Evolutionary conservation across 1,140 invertebrate genomes (phyloP).

Genomic region (Hestina assimilis): DNA sequence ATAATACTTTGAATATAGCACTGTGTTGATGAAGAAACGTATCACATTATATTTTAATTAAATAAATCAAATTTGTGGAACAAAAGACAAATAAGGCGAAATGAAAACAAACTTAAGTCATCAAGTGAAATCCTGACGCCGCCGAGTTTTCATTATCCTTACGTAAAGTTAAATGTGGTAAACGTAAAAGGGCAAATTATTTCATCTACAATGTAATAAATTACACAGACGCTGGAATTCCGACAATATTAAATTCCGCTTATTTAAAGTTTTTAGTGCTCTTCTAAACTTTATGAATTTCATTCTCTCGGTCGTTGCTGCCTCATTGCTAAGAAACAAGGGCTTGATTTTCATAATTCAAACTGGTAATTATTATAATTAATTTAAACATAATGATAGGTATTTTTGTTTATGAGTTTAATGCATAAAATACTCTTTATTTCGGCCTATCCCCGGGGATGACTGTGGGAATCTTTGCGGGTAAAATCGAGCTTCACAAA

Average conservation of each 20-base stretch:
- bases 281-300: conserved; percentile 10
- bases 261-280: conserved; percentile 24
- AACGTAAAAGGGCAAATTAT: conserved; percentile 23
- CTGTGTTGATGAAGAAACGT: not conserved
- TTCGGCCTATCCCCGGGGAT: too few relatives aligned
- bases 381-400: not conserved
- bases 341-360: not conserved
- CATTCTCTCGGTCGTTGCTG: not conserved
- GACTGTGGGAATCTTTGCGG: too few relatives aligned
- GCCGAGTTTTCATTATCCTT: conserved; percentile 29
- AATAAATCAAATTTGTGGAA: not conserved
- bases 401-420: too few relatives aligned
- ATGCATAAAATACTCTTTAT: too few relatives aligned
- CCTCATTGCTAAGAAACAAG: not conserved
- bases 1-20: not conserved
- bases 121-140: conserved; percentile 24
- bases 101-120: conserved; percentile 26
- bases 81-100: conserved; percentile 7
- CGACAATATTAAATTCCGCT: conserved; percentile 24
- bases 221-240: conserved; percentile 17
- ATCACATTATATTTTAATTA: not conserved
- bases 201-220: conserved; percentile 28
- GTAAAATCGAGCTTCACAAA: too few relatives aligned
- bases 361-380: not conserved
- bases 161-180: conserved; percentile 24